Conservation (phyloP, 2,113 vertebrate genomes). For the Apistogramma diplotaenia region DNA sequence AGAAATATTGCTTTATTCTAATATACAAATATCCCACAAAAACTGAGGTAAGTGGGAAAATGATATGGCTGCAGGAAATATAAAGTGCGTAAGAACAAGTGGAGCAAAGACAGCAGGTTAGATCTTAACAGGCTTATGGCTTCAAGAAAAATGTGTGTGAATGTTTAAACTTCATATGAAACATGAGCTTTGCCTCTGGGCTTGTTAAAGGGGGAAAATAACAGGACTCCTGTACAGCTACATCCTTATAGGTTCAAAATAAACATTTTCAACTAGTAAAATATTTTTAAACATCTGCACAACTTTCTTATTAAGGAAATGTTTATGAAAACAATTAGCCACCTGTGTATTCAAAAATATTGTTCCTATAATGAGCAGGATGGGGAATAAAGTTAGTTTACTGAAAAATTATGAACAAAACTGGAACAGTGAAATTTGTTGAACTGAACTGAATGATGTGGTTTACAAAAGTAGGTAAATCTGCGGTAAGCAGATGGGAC, state of each 20-base stretch:
- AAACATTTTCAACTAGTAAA: not conserved
- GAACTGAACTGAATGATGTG: no score
- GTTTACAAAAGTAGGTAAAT: not conserved
- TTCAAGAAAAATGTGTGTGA: not conserved
- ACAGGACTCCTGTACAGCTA: not conserved
- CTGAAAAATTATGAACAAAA: no score
- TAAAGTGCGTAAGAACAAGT: slow-evolving; percentile 38
- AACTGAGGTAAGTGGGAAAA: not conserved
- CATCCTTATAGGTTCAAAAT: not conserved
- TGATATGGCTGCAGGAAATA: slow-evolving; percentile 15
- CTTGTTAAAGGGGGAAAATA: no score
- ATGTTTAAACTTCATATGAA: not conserved
- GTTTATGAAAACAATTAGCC: not conserved
- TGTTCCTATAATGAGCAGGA: not conserved
- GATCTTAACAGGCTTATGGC: not conserved
- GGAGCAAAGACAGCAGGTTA: not conserved
- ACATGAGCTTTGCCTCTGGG: no score
- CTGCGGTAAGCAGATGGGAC: no score
- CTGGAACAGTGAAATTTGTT: no score
- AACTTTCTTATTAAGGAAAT: accelerated
- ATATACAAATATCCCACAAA: slow-evolving; percentile 13
- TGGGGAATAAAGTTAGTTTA: not conserved
- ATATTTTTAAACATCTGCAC: not conserved
- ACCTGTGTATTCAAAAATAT: accelerated
- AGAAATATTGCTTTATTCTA: slow-evolving; percentile 10